Conservation (phyloP, 2,113 vertebrate species). For the Sminthopsis crassicaudata region DNA sequence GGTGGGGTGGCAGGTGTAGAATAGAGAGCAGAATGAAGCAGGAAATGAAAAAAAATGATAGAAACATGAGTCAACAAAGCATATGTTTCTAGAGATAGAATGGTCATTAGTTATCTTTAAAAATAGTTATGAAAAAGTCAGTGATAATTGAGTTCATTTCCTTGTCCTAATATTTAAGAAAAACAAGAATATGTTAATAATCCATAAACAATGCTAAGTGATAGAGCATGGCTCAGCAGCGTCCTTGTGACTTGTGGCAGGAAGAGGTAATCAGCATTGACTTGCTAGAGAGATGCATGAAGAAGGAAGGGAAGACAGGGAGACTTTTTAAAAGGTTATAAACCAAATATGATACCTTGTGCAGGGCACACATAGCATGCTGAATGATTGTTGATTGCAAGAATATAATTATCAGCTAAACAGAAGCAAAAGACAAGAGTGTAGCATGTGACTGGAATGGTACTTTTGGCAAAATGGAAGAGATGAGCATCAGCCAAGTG, state of each 20-base stretch:
- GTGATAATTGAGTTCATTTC: constrained; percentile 3
- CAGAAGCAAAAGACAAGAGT: constrained; percentile 7
- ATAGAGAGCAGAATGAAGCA: neutral
- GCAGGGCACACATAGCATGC: neutral
- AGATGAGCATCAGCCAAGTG: neutral
- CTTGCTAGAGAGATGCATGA: neutral
- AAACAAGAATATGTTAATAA: neutral
- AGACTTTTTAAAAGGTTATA: constrained; percentile 8
- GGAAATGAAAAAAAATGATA: neutral
- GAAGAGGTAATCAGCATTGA: neutral
- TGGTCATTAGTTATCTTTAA: neutral
- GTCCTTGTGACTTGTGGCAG: neutral
- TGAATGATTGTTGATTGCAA: neutral
- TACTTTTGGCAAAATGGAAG: neutral
- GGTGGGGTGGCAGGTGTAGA: neutral
- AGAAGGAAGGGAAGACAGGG: neutral
- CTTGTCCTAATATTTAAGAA: constrained; percentile 1
- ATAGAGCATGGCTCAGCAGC: neutral
- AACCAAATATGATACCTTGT: neutral
- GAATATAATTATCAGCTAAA: constrained; percentile 22
- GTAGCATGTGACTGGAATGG: neutral
- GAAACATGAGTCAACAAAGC: neutral
- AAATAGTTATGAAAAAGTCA: constrained; percentile 39
- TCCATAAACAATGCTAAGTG: constrained; percentile 34
- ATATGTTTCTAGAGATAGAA: constrained; percentile 5